Evolutionary conservation across 23 tunicate species (phyloP), one percentile per base, ranked within the genome.

Genomic region (Styela plicata): DNA sequence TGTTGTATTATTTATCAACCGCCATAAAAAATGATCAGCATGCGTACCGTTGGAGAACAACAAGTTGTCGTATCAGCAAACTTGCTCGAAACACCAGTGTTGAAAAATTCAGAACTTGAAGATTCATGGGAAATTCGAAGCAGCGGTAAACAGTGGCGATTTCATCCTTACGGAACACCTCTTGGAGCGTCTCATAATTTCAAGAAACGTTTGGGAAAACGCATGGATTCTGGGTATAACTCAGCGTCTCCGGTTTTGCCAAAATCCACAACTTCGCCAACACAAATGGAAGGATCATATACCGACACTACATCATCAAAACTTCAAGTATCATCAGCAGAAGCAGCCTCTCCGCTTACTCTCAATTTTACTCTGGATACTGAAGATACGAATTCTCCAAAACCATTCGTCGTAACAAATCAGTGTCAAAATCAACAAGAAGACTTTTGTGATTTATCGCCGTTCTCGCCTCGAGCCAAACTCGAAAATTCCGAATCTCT

Each of bases 121-220:
- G 22, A 67, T 24, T 25, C 18, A 13, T 67, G 71, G 23, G 71
- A 67, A 67, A 16, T 18, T 25, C 71, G 31, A 16, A 67, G 31
- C 30, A 25, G 31, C 31, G 24, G 2, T 18, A 67, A 67, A 29
- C 31, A 27, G 24, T 18, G 71, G 71, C 71, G 71, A 25, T 29
- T 25, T 67, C 22, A 67, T 67, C 71, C 71, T 0, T 67, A 67
- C 31, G 71, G 71, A 67, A 67, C 71, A 16, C 71, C 71, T 16
- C 31, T 67, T 25, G 71, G 71, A 22, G 24, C 24, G 19, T 67
- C 71, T 29, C 71, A 67, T 24, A 67, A 19, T 67, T 24, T 67
- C 13, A 67, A 67, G 31, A 22, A 67, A 67, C 71, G 71, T 16
- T 17, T 67, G 71, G 71, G 22, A 1, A 67, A 67, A 18, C 71